phyloP scores from a whole-genome alignment of 2,113 vertebrate species.

The Aramus guarauna region DNA sequence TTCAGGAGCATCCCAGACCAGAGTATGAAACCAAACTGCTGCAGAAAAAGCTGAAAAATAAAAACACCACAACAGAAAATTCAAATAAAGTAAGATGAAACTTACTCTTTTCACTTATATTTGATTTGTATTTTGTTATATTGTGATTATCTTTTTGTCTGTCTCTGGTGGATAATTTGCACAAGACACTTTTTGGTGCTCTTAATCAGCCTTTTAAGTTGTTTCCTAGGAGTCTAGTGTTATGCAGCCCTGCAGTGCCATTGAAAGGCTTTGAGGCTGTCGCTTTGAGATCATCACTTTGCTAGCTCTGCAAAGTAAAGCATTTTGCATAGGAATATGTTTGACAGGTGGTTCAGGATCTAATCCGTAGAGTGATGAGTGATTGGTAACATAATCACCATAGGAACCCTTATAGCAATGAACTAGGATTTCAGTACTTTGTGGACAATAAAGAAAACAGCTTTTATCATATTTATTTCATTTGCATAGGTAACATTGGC shows the following conservation, averaged over 20 bases:
- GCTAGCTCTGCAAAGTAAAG: not conserved
- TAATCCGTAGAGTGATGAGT: not conserved
- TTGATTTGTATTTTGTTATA: not conserved
- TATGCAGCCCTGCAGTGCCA: not conserved
- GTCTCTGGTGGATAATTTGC: not conserved
- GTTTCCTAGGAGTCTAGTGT: not conserved
- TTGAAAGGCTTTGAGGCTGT: not conserved
- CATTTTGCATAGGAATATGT: not conserved
- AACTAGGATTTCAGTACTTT: not conserved
- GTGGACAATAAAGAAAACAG: not conserved
- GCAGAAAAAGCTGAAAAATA: slow-evolving; percentile 85
- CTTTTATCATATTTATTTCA: not conserved
- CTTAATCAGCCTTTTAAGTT: not conserved
- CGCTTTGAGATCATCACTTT: not conserved
- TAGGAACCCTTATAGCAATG: not conserved
- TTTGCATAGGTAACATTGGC: not conserved
- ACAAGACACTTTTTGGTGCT: not conserved
- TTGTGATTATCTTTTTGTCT: not conserved
- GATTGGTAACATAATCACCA: not conserved
- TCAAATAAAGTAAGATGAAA: slow-evolving; percentile 75
- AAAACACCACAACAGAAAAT: slow-evolving; percentile 60
- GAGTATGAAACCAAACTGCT: slow-evolving; percentile 90
- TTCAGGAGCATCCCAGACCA: slow-evolving; percentile 91
- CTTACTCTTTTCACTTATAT: not conserved
- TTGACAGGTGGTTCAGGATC: not conserved